Evolutionary conservation across 2,888 invertebrate species (phyloP).

Genomic region (Amiota mariae): DNA sequence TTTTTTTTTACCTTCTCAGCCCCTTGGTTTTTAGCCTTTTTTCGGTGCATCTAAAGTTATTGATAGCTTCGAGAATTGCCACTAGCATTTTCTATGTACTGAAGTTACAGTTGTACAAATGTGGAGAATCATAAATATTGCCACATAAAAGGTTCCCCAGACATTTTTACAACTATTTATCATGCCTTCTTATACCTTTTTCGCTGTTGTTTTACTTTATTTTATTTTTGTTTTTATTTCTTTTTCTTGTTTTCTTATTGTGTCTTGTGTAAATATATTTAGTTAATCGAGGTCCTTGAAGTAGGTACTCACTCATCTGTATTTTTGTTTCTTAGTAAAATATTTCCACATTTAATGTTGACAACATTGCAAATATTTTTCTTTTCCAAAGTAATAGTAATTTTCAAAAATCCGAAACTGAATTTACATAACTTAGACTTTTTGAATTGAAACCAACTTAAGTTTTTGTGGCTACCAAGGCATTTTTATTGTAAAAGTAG

Average conservation of each 20-base stretch:
- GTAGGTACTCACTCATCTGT: too few relatives aligned
- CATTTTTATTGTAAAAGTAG: not conserved
- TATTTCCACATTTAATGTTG: not conserved
- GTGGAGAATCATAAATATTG: slow-evolving; percentile 20
- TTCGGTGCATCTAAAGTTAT: slow-evolving; percentile 25
- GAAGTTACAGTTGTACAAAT: slow-evolving; percentile 16
- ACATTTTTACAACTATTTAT: slow-evolving; percentile 33
- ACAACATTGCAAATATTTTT: not conserved
- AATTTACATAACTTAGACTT: slow-evolving; percentile 21
- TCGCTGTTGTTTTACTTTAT: slow-evolving; percentile 21
- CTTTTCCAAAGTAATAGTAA: not conserved
- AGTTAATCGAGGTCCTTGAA: not conserved
- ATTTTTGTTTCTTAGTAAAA: not conserved
- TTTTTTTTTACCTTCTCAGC: slow-evolving; percentile 1
- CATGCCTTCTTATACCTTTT: slow-evolving; percentile 28
- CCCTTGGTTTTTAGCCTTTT: slow-evolving; percentile 16
- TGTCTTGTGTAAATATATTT: slow-evolving; percentile 13
- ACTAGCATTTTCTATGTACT: too few relatives aligned
- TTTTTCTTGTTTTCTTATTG: not conserved
- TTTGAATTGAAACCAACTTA: slow-evolving; percentile 1
- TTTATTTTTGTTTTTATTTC: not conserved
- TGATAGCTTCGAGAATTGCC: slow-evolving; percentile 33
- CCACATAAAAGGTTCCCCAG: slow-evolving; percentile 32
- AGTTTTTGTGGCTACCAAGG: slow-evolving; percentile 11
- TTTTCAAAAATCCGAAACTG: not conserved